Percentiles rank a stretch among this genome's conserved stretches.
These are phyloP conservation scores for Sturnus vulgaris DNA, from an alignment of 2,113 vertebrate species.

Conservation along the genomic window DNA sequence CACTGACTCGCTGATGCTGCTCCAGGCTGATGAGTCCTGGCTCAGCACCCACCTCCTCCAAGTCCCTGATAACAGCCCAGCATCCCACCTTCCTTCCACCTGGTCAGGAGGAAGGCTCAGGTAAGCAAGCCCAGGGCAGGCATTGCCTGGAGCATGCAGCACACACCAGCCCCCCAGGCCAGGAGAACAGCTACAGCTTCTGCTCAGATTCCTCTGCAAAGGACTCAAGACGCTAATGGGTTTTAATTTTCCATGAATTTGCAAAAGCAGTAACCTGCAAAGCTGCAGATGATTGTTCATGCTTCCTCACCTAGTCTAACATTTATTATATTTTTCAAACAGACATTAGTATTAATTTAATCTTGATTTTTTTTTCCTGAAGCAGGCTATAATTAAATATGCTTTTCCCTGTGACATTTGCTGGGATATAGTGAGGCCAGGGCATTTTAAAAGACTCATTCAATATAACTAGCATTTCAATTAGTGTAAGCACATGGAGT, in stretches of 20 bases:
- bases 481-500: constrained; percentile 28
- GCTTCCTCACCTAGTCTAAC: constrained; percentile 37
- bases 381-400: constrained; percentile 40
- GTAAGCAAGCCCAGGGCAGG: neutral
- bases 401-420: constrained; percentile 43
- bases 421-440: constrained; percentile 1
- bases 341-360: constrained; percentile 57
- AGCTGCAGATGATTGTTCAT: constrained; percentile 4
- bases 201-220: neutral
- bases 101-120: neutral
- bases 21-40: neutral
- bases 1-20: fast-evolving
- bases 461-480: constrained; percentile 26
- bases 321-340: constrained; percentile 52
- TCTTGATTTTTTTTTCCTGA: neutral
- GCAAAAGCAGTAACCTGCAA: constrained; percentile 10
- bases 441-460: constrained; percentile 17
- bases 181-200: neutral
- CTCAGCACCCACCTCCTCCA: neutral
- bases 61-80: fast-evolving
- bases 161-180: neutral
- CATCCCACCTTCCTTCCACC: fast-evolving
- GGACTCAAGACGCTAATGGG: neutral
- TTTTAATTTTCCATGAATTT: constrained; percentile 11
- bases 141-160: fast-evolving